Evolutionary conservation across 2,113 vertebrate genomes (phyloP), one percentile per base, ranked within the genome.

Genomic region (Uria aalge): DNA sequence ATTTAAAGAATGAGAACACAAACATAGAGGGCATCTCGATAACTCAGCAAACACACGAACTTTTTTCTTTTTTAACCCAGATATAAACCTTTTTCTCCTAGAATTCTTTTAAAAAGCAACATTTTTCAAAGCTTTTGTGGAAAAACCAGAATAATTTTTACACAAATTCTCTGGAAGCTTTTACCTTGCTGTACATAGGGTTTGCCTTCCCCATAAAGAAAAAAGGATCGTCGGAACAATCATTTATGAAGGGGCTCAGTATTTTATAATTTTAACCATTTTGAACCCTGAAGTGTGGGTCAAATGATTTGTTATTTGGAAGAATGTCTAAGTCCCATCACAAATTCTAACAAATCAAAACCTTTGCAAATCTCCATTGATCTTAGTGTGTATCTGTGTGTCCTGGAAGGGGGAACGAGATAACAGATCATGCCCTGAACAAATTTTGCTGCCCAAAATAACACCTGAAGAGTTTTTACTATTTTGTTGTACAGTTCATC

Each of bases 1-100:
- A 93, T 96, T 96, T 96, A 96, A 88, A 93, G 95, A 96, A 94
- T 76, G 67, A 77, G 83, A 97, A 91, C 69, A 89, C 4, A 20
- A 96, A 68, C 52, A 56, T 16, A 92, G 85, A 96, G 83, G 60
- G 81, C 60, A 95, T 86, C 89, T 94, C 47, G 91, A 84, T 96
- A 96, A 94, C 62, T 96, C 79, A 96, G 62, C 32, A 97, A 79
- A 60, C 67, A 87, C 29, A 64, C 26, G 64, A 79, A 43, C 9
- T 36, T 15, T 64, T 83, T 84, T 40, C 10, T 64, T 17, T 63
- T 66, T 55, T 66, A 87, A 72, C 9, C 4, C 48, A 92, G 77
- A 94, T 29, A 96, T 82, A 93, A 96, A 78, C 32, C 8, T 30
- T 90, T 91, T 95, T 88, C 6, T 89, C 85, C 11, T 56, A 68